phyloP scores from a whole-genome alignment of 1,140 invertebrate genomes.

The Camponotus vicinus region DNA sequence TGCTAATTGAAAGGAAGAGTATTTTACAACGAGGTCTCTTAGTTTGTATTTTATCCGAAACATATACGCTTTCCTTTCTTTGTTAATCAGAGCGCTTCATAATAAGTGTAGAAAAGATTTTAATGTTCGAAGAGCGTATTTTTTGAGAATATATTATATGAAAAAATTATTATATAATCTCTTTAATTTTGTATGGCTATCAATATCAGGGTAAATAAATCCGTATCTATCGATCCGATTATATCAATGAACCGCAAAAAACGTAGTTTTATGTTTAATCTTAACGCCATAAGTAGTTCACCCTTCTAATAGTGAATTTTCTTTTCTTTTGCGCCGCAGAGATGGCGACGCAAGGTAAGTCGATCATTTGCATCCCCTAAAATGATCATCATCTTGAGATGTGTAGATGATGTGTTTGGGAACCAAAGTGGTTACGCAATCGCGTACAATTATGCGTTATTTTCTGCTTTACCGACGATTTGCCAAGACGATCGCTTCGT shows the following conservation, averaged over 20 bases:
- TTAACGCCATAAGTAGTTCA: conserved; percentile 35
- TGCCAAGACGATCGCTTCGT: conserved; percentile 31
- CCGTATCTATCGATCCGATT: background rate
- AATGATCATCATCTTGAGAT: background rate
- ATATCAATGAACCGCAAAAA: background rate
- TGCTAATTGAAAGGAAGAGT: background rate
- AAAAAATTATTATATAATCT: background rate
- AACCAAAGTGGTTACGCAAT: conserved; percentile 10
- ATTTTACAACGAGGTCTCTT: background rate
- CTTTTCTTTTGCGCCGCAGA: conserved; percentile 84
- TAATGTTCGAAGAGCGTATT: background rate
- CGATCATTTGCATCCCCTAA: conserved; percentile 61
- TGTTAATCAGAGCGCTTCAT: background rate
- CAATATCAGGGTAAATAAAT: background rate
- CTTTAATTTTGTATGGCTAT: background rate
- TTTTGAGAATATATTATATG: background rate
- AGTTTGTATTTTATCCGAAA: background rate
- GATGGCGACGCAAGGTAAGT: conserved; percentile 85
- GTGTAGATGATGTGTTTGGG: conserved; percentile 5
- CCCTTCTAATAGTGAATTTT: conserved; percentile 72
- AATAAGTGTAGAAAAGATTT: background rate
- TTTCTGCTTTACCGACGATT: conserved; percentile 53
- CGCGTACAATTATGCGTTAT: background rate
- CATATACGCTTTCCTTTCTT: background rate
- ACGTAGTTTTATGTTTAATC: conserved; percentile 12